phyloP scores from a whole-genome alignment of 2,888 invertebrate species.

The Drosophila demipolita region DNA sequence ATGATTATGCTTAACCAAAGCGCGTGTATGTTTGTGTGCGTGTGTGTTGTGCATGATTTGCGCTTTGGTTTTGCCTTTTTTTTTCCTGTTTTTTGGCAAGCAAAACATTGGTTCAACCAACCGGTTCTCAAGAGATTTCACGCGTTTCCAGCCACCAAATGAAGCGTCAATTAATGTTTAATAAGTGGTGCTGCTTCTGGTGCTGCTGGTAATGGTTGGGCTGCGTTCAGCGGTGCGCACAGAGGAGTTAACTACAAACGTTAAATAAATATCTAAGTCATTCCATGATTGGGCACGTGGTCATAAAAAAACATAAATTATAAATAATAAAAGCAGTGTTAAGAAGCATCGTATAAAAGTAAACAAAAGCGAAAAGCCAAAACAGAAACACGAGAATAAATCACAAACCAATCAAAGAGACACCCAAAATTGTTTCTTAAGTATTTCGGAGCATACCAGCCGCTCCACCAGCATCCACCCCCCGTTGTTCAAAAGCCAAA shows the following conservation, averaged over 20 bases:
- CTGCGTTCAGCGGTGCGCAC: neutral
- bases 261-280: neutral
- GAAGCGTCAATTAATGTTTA: conserved; percentile 78
- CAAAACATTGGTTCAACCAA: conserved; percentile 54
- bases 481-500: conserved; percentile 5
- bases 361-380: conserved; percentile 46
- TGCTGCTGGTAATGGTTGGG: conserved; percentile 3
- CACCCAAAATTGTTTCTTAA: conserved; percentile 22
- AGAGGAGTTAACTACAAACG: conserved; percentile 2
- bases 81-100: conserved; percentile 52
- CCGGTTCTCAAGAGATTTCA: conserved; percentile 80
- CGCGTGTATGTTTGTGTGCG: conserved; percentile 28
- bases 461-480: neutral
- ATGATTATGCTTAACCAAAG: conserved; percentile 50
- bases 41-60: conserved; percentile 54
- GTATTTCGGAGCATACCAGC: conserved; percentile 50
- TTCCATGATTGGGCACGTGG: conserved; percentile 46
- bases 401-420: conserved; percentile 24
- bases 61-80: conserved; percentile 39
- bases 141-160: conserved; percentile 63
- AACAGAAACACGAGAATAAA: conserved; percentile 41
- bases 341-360: conserved; percentile 31
- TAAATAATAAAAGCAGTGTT: conserved; percentile 9
- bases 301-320: neutral
- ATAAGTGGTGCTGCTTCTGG: conserved; percentile 44